These are phyloP conservation scores for Nothura maculosa DNA, from an alignment of 2,797 vertebrate genomes.

Conservation along the genomic window DNA sequence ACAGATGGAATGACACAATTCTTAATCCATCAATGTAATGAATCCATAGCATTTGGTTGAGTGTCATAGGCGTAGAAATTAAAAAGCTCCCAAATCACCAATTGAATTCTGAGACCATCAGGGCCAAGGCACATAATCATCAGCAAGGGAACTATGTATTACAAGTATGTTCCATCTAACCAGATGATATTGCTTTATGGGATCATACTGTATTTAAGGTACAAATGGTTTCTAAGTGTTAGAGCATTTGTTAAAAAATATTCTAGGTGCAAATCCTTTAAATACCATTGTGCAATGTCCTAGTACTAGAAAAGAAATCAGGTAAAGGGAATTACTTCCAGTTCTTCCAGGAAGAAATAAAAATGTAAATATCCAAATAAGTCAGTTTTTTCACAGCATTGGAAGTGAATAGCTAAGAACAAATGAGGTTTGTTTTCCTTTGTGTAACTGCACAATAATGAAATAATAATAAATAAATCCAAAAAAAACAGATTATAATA, in stretches of 20 bases:
- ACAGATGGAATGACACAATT: not conserved
- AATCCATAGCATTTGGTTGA: slow-evolving; percentile 23
- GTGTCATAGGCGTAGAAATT: not conserved
- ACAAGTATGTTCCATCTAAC: not conserved
- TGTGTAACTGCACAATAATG: not conserved
- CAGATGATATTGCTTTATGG: not conserved
- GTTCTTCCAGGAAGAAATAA: not conserved
- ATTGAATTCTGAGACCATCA: slow-evolving; percentile 30
- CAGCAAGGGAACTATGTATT: not conserved
- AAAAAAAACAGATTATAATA: not conserved
- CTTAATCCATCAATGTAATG: not conserved
- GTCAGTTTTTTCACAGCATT: not conserved
- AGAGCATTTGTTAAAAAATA: not conserved
- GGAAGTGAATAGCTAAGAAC: not conserved
- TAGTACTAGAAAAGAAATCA: not conserved
- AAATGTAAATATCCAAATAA: not conserved
- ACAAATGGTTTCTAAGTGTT: not conserved
- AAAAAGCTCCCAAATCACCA: not conserved
- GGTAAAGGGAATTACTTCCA: not conserved
- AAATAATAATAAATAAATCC: not conserved
- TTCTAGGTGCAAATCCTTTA: not conserved
- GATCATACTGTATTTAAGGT: not conserved
- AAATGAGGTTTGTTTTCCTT: not conserved
- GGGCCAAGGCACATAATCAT: not conserved
- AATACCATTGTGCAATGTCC: not conserved